These are phyloP conservation scores for Rhizomys pruinosus DNA, from an alignment of 2,113 vertebrate genomes.

Conservation along the genomic window DNA sequence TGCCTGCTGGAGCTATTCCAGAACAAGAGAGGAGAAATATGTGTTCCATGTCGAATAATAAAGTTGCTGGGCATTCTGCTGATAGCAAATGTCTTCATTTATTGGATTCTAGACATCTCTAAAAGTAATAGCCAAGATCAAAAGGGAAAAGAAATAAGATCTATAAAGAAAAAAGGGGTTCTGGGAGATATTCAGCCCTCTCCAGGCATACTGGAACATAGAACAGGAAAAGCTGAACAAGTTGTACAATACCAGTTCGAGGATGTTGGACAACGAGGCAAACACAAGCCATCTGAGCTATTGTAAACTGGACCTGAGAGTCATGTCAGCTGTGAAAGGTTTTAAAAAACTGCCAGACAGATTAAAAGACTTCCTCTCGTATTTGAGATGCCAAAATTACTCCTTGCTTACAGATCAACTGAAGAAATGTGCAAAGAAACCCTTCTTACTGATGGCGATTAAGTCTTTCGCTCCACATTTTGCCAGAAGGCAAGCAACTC, in stretches of 20 bases:
- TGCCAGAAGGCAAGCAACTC: slow-evolving; percentile 95
- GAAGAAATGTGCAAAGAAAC: slow-evolving; percentile 87
- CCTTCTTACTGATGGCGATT: slow-evolving; percentile 93
- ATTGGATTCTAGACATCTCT: slow-evolving; percentile 90
- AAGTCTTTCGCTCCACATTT: no score
- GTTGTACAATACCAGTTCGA: slow-evolving; percentile 89
- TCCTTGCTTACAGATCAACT: slow-evolving; percentile 91
- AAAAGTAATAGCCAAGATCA: slow-evolving; percentile 84
- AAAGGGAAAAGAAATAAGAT: slow-evolving; percentile 81
- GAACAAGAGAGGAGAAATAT: slow-evolving; percentile 92
- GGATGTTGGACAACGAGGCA: slow-evolving; percentile 78
- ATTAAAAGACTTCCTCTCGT: slow-evolving; percentile 94
- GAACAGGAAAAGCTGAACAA: slow-evolving; percentile 92
- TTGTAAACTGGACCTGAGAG: slow-evolving; percentile 88
- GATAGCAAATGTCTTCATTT: slow-evolving; percentile 92
- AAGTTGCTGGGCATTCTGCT: slow-evolving; percentile 91
- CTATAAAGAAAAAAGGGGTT: slow-evolving; percentile 87
- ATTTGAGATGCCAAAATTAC: slow-evolving; percentile 93
- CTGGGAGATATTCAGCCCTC: slow-evolving; percentile 87
- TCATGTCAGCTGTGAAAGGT: slow-evolving; percentile 86
- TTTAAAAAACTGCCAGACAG: slow-evolving; percentile 90
- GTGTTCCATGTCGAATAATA: slow-evolving; percentile 87
- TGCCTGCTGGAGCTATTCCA: no score
- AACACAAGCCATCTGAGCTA: slow-evolving; percentile 80
- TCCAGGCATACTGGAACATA: slow-evolving; percentile 92